Evolutionary conservation across 37 sponge, comb jelly and placozoan genomes (phyloP).

Genomic region (Amphimedon queenslandica): DNA sequence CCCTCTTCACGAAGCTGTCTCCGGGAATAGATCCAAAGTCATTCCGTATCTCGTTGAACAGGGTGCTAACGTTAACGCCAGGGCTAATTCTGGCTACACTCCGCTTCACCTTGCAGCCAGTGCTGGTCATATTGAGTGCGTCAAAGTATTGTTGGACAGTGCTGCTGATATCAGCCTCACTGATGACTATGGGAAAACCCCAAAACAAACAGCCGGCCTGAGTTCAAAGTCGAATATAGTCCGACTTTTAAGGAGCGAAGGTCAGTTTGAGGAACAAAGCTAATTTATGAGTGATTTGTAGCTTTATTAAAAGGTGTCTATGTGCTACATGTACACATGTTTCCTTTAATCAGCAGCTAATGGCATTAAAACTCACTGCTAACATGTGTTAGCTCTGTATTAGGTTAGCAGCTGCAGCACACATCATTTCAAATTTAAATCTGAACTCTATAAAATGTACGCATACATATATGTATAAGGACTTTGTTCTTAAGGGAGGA

Average conservation of each 20-base stretch:
- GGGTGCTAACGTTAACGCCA: constrained; percentile 57
- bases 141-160: constrained; percentile 37
- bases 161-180: constrained; percentile 53
- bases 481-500: too few species aligned
- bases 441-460: too few species aligned
- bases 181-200: constrained; percentile 75
- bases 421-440: too few species aligned
- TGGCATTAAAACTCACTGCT: too few species aligned
- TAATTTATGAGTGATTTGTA: too few species aligned
- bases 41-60: constrained; percentile 37
- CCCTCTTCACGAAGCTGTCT: constrained; percentile 77
- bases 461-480: too few species aligned
- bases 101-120: constrained; percentile 81
- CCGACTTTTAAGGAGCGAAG: constrained; percentile 38
- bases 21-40: constrained; percentile 47
- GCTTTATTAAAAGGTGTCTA: too few species aligned
- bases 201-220: constrained; percentile 69
- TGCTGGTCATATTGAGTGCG: constrained; percentile 66
- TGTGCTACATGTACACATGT: too few species aligned
- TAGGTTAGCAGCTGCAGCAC: too few species aligned
- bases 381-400: too few species aligned
- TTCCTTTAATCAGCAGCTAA: too few species aligned
- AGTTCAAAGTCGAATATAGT: constrained; percentile 60
- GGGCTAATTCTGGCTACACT: constrained; percentile 79
- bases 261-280: too few species aligned